Percentiles rank a stretch among this genome's conserved stretches.
phyloP scores from a whole-genome alignment of 2,888 invertebrate species.

The Encarsia formosa region DNA sequence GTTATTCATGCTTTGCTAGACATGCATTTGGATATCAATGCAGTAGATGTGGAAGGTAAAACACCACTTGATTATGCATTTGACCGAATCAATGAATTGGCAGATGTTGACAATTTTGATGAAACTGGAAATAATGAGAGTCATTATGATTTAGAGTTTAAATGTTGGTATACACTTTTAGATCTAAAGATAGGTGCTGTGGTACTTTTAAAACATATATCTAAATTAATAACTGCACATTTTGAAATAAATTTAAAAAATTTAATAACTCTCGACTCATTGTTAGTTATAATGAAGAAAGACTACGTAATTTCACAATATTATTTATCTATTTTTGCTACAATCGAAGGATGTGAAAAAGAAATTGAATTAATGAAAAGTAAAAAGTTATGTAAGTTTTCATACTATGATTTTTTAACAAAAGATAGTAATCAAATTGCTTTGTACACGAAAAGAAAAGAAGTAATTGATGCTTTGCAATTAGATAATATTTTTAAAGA shows the following conservation, averaged over 20 bases:
- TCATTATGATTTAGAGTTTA: conserved; percentile 6
- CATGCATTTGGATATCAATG: conserved; percentile 9
- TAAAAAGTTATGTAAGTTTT: conserved; percentile 2
- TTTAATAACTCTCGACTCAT: neutral
- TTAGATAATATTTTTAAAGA: neutral
- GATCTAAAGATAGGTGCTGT: conserved; percentile 13
- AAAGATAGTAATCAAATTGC: conserved; percentile 8
- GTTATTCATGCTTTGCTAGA: conserved; percentile 10
- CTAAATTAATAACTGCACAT: conserved; percentile 6
- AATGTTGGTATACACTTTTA: conserved; percentile 2
- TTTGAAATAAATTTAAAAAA: neutral
- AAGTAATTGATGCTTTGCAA: conserved; percentile 2
- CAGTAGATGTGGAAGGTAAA: neutral
- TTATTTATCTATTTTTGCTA: conserved; percentile 1
- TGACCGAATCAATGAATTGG: conserved; percentile 2
- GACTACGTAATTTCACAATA: neutral
- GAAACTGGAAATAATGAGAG: neutral
- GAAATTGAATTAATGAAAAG: conserved; percentile 6
- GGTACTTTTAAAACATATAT: conserved; percentile 1
- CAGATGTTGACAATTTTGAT: neutral
- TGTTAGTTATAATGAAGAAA: conserved; percentile 1
- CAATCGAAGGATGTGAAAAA: neutral
- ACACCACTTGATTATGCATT: conserved; percentile 3
- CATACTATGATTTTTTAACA: conserved; percentile 6
- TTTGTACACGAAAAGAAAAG: conserved; percentile 5